Evolutionary conservation across 2,888 invertebrate species (phyloP).

Genomic region (Ethmia dodecea): DNA sequence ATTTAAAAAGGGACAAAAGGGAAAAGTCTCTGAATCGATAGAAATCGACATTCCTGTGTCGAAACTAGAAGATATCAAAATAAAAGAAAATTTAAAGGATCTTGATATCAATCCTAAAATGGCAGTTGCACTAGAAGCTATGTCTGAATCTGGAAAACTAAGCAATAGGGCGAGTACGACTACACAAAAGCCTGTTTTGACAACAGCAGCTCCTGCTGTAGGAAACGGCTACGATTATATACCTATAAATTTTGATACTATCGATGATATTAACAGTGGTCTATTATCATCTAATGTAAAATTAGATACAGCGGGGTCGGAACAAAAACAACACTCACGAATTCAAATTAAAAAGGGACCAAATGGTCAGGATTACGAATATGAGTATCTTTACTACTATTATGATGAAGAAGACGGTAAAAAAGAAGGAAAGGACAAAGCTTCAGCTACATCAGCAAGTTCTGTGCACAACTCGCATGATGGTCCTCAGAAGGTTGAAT

Average conservation of each 20-base stretch:
- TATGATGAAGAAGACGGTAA: constrained; percentile 84
- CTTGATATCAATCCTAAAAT: constrained; percentile 62
- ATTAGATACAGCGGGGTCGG: constrained; percentile 81
- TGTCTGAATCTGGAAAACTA: constrained; percentile 68
- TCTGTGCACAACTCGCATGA: constrained; percentile 77
- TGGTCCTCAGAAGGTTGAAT: constrained; percentile 74
- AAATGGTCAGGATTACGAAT: constrained; percentile 93
- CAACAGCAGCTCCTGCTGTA: constrained; percentile 62
- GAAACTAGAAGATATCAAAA: constrained; percentile 67
- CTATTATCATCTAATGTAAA: constrained; percentile 70
- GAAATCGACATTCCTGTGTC: constrained; percentile 69
- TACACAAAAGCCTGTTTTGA: constrained; percentile 75
- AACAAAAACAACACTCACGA: constrained; percentile 82
- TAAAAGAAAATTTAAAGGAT: constrained; percentile 69
- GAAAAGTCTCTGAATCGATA: constrained; percentile 56
- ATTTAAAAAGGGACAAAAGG: constrained; percentile 54
- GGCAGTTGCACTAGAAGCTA: constrained; percentile 62
- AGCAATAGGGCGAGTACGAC: constrained; percentile 60
- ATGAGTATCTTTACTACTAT: constrained; percentile 94
- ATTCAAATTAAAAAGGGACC: constrained; percentile 92
- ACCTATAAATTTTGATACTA: constrained; percentile 70
- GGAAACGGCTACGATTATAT: constrained; percentile 61
- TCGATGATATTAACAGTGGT: constrained; percentile 67
- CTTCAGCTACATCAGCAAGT: constrained; percentile 37
- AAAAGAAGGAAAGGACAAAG: constrained; percentile 46